These are phyloP conservation scores for Brachionus rubens DNA, from an alignment of 1,140 invertebrate genomes.

Conservation along the genomic window DNA sequence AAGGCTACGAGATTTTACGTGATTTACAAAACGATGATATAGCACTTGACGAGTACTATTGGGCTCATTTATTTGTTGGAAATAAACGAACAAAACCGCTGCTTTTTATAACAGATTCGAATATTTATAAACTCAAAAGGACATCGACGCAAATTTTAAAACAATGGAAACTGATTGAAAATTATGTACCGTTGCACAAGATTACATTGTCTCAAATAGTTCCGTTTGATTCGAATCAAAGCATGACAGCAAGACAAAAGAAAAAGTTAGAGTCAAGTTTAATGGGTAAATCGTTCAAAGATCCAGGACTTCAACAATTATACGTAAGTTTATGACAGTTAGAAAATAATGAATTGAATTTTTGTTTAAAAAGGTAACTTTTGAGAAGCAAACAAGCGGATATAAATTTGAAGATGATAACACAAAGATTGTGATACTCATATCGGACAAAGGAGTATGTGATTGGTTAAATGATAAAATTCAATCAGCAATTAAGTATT, in stretches of 20 bases:
- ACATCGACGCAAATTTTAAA: constrained; percentile 41
- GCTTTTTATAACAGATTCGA: constrained; percentile 15
- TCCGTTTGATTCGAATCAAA: not conserved
- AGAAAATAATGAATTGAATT: not conserved
- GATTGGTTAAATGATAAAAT: constrained; percentile 7
- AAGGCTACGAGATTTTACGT: constrained; percentile 40
- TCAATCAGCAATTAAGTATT: constrained; percentile 30
- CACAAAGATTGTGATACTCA: not conserved
- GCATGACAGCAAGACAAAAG: not conserved
- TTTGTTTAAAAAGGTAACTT: not conserved
- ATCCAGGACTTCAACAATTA: not conserved
- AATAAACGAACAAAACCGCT: not conserved
- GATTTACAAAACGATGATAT: constrained; percentile 41
- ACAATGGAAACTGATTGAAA: constrained; percentile 19
- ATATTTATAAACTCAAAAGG: constrained; percentile 4
- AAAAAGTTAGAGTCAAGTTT: not conserved
- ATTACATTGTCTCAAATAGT: not conserved
- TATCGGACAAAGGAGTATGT: not conserved
- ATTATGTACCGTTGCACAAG: constrained; percentile 7
- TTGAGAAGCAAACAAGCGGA: not conserved
- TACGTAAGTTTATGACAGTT: not conserved
- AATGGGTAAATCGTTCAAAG: not conserved
- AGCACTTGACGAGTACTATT: constrained; percentile 32
- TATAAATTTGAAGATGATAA: not conserved
- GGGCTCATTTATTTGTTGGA: constrained; percentile 24